Evolutionary conservation across 2,797 vertebrate species (phyloP), one percentile per base, ranked within the genome.

Genomic region (Coluber constrictor): DNA sequence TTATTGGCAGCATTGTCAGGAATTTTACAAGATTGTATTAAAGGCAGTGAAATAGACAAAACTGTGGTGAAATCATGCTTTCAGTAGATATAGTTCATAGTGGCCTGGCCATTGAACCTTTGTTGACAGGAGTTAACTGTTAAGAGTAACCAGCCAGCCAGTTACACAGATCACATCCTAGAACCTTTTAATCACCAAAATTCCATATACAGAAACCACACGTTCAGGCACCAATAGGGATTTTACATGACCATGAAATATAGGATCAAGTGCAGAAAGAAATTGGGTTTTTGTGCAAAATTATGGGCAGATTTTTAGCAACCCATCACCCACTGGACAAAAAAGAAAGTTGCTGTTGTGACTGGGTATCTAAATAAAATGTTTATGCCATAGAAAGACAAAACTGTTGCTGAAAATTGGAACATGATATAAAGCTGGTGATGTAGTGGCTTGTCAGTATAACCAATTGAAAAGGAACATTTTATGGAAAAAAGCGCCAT

Each of bases 1-100:
- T 92, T 88, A 66, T 79, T 18, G 90, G 93, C 89, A 94, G 95
- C 95, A 96, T 91, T 95, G 95, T 92, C 90, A 92, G 90, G 93
- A 95, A 91, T 94, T 93, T 15, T 93, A 18, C n/a, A 27, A 93
- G 92, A 56, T 47, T 87, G 94, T 86, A 5, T 74, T 93, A 91
- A 95, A 93, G 91, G 94, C 93, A 96, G 16, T 0, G 43, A 86
- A 88, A 74, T 32, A 92, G 3, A 32, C 1, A 87, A 87, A 11
- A 87, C 32, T 93, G 95, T n/a, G 25, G 93, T 79, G 90, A 96
- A 96, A 23, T 93, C 59, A 93, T 89, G 90, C 90, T 92, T 92
- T 94, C 61, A 92, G 23, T 9, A 70, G 90, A 12, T 0, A 57
- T 0, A 66, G 86, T 92, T 27, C 93, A 70, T n/a, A 63, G 43